Conservation (phyloP, 2,888 invertebrate species). For the Meloe dianella region DNA sequence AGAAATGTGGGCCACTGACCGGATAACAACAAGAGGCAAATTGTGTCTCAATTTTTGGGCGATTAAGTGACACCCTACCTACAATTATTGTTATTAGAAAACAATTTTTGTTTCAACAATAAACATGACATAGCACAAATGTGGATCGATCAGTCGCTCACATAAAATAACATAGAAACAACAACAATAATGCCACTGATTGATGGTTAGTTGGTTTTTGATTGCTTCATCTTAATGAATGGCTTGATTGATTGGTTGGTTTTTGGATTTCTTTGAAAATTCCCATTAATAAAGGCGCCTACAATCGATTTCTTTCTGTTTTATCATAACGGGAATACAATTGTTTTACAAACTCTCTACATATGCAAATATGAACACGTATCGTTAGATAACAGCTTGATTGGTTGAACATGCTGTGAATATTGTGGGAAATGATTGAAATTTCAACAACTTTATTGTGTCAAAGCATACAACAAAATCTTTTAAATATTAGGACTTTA, state of each 20-base stretch:
- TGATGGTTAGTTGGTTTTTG: neutral
- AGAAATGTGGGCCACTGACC: neutral
- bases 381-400: conserved; percentile 41
- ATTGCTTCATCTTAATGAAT: neutral
- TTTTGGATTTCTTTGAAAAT: neutral
- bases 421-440: conserved; percentile 22
- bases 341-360: conserved; percentile 21
- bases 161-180: too few relatives aligned
- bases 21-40: neutral
- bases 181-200: neutral
- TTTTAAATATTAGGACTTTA: conserved; percentile 18
- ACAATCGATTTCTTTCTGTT: neutral
- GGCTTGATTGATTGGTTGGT: neutral
- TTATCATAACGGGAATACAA: neutral
- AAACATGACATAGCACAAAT: neutral
- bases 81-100: neutral
- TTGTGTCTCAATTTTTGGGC: conserved; percentile 2
- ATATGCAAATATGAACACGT: conserved; percentile 42
- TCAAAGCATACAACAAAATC: conserved; percentile 8
- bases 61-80: neutral
- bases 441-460: neutral
- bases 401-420: conserved; percentile 40
- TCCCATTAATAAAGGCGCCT: neutral
- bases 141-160: neutral
- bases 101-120: neutral